phyloP scores from a whole-genome alignment of 2,888 invertebrate genomes.

The Anthophora plumipes region DNA sequence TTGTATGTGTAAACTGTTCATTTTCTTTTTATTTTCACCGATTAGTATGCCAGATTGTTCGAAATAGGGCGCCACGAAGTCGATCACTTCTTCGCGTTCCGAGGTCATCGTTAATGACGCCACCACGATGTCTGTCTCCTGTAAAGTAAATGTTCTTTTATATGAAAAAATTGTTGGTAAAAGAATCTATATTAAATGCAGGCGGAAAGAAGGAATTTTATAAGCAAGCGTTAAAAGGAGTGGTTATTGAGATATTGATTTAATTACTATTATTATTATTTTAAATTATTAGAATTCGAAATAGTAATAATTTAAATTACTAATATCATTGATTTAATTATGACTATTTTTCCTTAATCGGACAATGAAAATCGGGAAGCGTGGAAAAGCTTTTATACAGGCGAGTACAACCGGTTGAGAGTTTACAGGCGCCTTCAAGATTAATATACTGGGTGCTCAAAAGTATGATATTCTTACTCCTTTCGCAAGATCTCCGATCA shows the following conservation, averaged over 20 bases:
- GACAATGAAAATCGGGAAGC: background rate
- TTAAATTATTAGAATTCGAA: too few species aligned
- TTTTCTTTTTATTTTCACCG: too few species aligned
- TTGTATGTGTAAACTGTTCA: background rate
- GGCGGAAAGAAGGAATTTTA: background rate
- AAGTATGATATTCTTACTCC: conserved; percentile 87
- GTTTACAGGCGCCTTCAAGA: background rate
- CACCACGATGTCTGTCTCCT: conserved; percentile 94
- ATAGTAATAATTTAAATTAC: too few species aligned
- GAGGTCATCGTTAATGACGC: conserved; percentile 95
- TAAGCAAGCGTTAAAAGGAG: too few species aligned
- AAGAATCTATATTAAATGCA: background rate
- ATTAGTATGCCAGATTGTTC: conserved; percentile 97
- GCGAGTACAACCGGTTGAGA: background rate
- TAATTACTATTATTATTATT: too few species aligned
- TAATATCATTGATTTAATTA: too few species aligned
- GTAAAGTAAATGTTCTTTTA: conserved; percentile 49
- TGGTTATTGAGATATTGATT: too few species aligned
- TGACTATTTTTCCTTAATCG: too few species aligned
- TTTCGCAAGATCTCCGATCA: conserved; percentile 92
- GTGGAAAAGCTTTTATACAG: background rate
- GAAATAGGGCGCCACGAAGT: conserved; percentile 96
- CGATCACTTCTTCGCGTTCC: conserved; percentile 94
- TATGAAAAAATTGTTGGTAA: background rate
- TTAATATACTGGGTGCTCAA: background rate